Conservation (phyloP, 2,888 invertebrate genomes). For the Tuberolachnus salignus region DNA sequence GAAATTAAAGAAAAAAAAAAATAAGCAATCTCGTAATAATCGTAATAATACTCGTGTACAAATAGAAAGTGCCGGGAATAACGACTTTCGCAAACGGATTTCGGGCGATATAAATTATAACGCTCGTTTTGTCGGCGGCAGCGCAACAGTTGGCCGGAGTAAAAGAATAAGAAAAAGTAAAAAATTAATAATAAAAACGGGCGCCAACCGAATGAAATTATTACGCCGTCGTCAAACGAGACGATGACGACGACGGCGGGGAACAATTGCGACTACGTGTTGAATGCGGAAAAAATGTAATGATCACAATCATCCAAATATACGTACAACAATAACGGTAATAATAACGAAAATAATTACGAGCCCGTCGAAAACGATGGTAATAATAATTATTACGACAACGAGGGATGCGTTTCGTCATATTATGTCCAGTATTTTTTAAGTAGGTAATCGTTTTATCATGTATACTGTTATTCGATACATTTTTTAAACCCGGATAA, state of each 20-base stretch:
- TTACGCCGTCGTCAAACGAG: conserved; percentile 39
- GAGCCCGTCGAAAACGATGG: too few species aligned
- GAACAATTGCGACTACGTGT: conserved; percentile 48
- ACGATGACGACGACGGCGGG: neutral
- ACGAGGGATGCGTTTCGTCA: neutral
- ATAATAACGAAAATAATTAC: conserved; percentile 22
- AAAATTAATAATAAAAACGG: conserved; percentile 8
- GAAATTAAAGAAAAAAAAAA: too few species aligned
- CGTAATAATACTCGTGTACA: neutral
- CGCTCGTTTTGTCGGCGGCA: neutral
- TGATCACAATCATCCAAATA: conserved; percentile 7
- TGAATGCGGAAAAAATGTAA: conserved; percentile 44
- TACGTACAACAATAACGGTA: neutral
- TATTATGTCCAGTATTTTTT: too few species aligned
- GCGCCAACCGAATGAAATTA: conserved; percentile 26
- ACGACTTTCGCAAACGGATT: conserved; percentile 27
- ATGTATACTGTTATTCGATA: too few species aligned
- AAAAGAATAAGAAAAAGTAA: neutral
- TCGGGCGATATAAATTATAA: conserved; percentile 48
- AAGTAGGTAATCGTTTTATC: too few species aligned
- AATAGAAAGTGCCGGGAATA: neutral
- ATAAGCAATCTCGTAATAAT: conserved; percentile 12
- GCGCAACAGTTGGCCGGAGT: conserved; percentile 47
- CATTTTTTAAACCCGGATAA: too few species aligned
- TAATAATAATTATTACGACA: neutral